A percentile compares a stretch with the other conserved stretches of the same genome.
phyloP scores from a whole-genome alignment of 2,113 vertebrate species.

The Erpornis zantholeuca region DNA sequence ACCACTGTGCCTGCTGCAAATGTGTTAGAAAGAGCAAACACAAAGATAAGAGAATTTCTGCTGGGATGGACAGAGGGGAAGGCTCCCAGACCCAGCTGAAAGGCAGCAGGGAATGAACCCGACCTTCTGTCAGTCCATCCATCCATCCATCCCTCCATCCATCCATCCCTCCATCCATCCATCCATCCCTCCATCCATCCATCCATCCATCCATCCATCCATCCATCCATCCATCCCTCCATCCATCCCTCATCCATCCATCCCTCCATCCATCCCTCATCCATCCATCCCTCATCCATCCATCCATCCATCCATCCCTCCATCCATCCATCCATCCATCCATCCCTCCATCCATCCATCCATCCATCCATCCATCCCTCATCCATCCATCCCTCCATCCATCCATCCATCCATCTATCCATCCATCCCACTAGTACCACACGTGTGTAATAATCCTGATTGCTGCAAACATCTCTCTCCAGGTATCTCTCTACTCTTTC shows the following conservation, averaged over 20 bases:
- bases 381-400: not conserved
- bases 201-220: not conserved
- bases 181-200: not conserved
- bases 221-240: not conserved
- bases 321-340: not conserved
- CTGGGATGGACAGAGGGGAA: not conserved
- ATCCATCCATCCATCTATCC: not conserved
- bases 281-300: not conserved
- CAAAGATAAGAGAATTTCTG: not conserved
- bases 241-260: too few relatives aligned
- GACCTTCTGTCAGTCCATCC: not conserved
- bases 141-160: not conserved
- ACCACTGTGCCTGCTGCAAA: not conserved
- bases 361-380: not conserved
- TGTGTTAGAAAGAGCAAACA: not conserved
- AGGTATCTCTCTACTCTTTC: not conserved
- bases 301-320: not conserved
- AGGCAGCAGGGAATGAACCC: not conserved
- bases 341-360: not conserved
- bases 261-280: not conserved
- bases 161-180: not conserved
- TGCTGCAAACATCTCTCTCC: not conserved
- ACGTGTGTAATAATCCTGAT: accelerated
- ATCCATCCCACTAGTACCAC: not conserved
- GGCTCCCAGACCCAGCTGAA: not conserved